Conservation (phyloP, 2,113 vertebrate genomes). For the Rousettus leschenaultii region DNA sequence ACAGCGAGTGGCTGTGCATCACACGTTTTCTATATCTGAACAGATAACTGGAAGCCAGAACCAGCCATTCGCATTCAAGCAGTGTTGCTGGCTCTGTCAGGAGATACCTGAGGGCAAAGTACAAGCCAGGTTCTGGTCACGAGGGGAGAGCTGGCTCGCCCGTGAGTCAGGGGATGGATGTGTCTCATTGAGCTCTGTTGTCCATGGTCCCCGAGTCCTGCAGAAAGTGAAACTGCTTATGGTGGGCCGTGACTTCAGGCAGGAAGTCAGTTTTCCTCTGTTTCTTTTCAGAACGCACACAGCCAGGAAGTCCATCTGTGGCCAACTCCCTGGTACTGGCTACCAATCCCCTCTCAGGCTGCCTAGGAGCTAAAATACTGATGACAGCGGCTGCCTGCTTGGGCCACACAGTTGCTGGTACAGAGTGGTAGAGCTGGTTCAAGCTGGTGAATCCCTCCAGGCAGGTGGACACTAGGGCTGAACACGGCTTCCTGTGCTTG, state of each 20-base stretch:
- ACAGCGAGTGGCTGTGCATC: background rate
- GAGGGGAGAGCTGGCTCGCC: rapidly evolving
- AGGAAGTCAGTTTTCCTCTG: slow-evolving; percentile 8
- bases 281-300: slow-evolving; percentile 7
- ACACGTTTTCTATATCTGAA: background rate
- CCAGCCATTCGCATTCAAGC: background rate
- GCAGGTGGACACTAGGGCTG: no score
- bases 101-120: background rate
- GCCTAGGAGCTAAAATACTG: background rate
- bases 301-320: background rate
- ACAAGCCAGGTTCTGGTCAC: background rate
- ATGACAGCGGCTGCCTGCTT: rapidly evolving
- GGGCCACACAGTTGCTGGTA: background rate
- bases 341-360: background rate
- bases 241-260: background rate
- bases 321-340: background rate
- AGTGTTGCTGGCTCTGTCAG: background rate
- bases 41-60: background rate
- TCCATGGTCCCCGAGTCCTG: background rate
- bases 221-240: background rate
- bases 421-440: background rate
- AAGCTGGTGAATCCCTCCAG: background rate
- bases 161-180: background rate
- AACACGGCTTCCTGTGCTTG: background rate
- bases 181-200: background rate